Evolutionary conservation across 2,113 vertebrate species (phyloP).

Genomic region (Corythornis cristatus): DNA sequence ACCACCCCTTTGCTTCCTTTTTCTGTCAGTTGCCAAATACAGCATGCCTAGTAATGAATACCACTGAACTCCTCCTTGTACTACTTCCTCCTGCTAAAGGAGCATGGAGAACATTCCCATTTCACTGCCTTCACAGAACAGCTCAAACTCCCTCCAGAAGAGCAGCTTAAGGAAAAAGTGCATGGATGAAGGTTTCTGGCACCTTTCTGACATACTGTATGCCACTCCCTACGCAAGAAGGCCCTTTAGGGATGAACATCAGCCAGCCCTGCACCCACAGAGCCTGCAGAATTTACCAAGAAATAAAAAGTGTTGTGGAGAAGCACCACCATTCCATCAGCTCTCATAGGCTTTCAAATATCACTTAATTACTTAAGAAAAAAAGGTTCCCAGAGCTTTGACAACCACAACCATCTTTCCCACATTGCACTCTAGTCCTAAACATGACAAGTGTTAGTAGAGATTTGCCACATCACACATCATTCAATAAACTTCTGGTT

Average conservation of each 20-base stretch:
- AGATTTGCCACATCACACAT: neutral
- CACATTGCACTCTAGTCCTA: neutral
- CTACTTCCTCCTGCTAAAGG: neutral
- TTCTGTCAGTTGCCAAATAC: neutral
- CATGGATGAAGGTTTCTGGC: neutral
- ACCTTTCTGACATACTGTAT: neutral
- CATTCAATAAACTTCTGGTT: neutral
- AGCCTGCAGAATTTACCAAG: neutral
- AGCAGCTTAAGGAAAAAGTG: neutral
- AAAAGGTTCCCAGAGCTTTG: neutral
- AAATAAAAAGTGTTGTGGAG: neutral
- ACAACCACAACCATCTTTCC: neutral
- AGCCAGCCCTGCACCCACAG: neutral
- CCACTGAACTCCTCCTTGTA: neutral
- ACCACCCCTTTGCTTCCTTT: neutral
- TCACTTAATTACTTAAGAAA: neutral
- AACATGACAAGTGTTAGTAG: neutral
- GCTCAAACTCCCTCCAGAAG: neutral
- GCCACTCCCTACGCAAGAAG: neutral
- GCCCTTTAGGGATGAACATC: neutral
- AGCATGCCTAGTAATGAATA: neutral
- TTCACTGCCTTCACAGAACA: neutral
- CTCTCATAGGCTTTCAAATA: neutral
- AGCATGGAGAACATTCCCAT: neutral
- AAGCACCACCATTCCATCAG: neutral